A percentile compares a stretch with the other conserved stretches of the same genome.
These are phyloP conservation scores for Danio jaintianensis DNA, from an alignment of 2,797 vertebrate genomes.

Conservation along the genomic window DNA sequence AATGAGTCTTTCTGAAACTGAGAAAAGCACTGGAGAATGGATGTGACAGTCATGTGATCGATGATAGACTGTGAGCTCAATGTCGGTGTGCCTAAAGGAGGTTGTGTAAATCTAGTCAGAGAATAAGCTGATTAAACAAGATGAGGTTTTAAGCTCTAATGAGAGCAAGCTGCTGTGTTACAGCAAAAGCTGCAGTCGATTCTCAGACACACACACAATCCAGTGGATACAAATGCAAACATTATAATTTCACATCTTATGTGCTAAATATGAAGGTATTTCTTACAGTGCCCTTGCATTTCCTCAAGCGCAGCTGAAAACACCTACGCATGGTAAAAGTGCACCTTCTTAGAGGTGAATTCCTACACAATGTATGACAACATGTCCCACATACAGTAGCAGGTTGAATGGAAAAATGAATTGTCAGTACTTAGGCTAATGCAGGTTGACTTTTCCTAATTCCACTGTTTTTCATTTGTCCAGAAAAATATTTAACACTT, in stretches of 20 bases:
- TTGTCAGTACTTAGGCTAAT: neutral
- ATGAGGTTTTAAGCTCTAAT: slow-evolving; percentile 73
- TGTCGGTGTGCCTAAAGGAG: slow-evolving; percentile 48
- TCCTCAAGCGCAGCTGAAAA: neutral
- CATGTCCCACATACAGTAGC: neutral
- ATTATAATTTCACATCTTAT: slow-evolving; percentile 2
- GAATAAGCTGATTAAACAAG: slow-evolving; percentile 71
- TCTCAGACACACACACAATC: slow-evolving; percentile 11
- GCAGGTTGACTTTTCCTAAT: too few relatives aligned
- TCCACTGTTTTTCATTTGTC: too few relatives aligned
- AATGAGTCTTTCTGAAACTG: neutral
- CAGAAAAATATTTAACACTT: too few relatives aligned
- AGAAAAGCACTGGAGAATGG: slow-evolving; percentile 1
- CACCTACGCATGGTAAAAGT: neutral
- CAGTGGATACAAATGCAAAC: neutral
- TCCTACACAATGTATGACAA: neutral
- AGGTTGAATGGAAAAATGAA: neutral
- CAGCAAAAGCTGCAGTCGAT: slow-evolving; percentile 61
- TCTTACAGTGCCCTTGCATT: neutral
- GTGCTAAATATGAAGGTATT: neutral
- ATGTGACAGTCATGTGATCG: slow-evolving; percentile 14
- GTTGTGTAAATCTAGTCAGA: slow-evolving; percentile 66
- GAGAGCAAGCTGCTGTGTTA: slow-evolving; percentile 68
- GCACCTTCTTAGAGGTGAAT: neutral
- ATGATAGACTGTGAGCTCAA: slow-evolving; percentile 37